Percentiles rank a stretch among this genome's conserved stretches.
Evolutionary conservation across 2,888 invertebrate genomes (phyloP).

Genomic region (Lydus trimaculatus): DNA sequence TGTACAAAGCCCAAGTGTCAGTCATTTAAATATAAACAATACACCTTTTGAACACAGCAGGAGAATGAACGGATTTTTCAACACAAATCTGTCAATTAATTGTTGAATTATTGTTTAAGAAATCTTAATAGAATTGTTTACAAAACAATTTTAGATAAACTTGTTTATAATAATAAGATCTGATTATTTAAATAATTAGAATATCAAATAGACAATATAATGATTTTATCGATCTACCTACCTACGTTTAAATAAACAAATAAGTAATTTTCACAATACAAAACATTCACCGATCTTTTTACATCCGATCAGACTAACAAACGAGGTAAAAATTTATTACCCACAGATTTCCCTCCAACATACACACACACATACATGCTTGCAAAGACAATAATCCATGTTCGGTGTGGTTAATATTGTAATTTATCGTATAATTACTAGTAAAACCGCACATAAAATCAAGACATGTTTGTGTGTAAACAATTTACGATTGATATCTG

Average conservation of each 20-base stretch:
- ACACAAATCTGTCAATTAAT: background rate
- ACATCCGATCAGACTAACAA: background rate
- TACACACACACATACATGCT: too few relatives aligned
- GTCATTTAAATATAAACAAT: slow-evolving; percentile 3
- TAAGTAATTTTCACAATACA: background rate
- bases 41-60: background rate
- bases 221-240: background rate
- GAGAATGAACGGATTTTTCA: background rate
- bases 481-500: slow-evolving; percentile 2
- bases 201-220: background rate
- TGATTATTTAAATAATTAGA: background rate
- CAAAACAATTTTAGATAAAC: background rate
- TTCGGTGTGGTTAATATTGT: slow-evolving; percentile 4
- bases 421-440: slow-evolving; percentile 4
- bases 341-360: background rate
- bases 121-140: slow-evolving; percentile 5
- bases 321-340: background rate
- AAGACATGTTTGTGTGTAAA: background rate
- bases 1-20: background rate
- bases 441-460: slow-evolving; percentile 10
- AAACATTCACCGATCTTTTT: background rate
- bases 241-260: background rate
- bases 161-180: background rate
- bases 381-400: slow-evolving; percentile 1
- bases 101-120: background rate